A percentile compares a stretch with the other conserved stretches of the same genome.
Evolutionary conservation across 2,113 vertebrate species (phyloP).

Genomic region (Centropus unirufus): DNA sequence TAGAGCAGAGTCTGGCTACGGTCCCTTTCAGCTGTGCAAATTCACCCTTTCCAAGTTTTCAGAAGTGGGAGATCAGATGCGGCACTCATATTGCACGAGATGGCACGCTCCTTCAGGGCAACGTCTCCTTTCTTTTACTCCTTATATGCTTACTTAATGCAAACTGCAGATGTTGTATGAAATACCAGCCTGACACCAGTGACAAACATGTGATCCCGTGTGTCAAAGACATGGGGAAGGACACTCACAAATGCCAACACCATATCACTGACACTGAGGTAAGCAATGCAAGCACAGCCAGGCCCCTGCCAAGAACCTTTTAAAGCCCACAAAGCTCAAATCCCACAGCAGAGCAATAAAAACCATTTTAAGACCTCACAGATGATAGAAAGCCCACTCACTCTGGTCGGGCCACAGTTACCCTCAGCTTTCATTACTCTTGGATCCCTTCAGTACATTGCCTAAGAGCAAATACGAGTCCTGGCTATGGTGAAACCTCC

Average conservation of each 20-base stretch:
- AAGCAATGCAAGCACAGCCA: conserved; percentile 5
- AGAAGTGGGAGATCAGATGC: not conserved
- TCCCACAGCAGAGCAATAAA: conserved; percentile 28
- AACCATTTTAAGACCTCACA: not conserved
- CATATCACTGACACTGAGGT: not conserved
- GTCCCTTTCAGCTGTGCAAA: not conserved
- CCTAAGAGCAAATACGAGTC: not conserved
- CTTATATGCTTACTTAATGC: not conserved
- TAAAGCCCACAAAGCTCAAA: conserved; percentile 23
- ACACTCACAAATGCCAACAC: not conserved
- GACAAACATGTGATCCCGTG: not conserved
- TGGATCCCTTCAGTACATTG: not conserved
- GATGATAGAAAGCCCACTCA: not conserved
- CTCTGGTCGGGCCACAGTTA: not conserved
- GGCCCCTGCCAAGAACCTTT: not conserved
- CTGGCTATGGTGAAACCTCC: not conserved
- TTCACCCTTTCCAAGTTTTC: not conserved
- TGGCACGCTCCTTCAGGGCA: not conserved
- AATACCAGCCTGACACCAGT: not conserved
- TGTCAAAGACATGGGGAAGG: not conserved
- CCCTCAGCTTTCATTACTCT: not conserved
- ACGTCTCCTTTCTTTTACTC: not conserved
- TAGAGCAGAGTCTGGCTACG: not conserved
- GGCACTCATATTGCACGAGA: not conserved
- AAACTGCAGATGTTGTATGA: not conserved